phyloP scores from a whole-genome alignment of 2,113 vertebrate species.

The Hyaena hyaena region DNA sequence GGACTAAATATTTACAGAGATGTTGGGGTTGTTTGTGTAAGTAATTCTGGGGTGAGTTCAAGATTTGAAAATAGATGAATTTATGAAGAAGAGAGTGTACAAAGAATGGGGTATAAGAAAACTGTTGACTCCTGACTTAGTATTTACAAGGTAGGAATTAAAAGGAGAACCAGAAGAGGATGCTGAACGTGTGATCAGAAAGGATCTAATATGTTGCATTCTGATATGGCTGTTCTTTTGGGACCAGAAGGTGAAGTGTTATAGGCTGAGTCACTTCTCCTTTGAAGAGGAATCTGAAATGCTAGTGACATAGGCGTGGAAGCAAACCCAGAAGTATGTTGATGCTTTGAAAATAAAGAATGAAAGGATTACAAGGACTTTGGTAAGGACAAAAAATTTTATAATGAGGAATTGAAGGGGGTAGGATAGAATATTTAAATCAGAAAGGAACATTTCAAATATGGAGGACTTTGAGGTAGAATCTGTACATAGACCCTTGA shows the following conservation, averaged over 20 bases:
- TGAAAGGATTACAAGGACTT: neutral
- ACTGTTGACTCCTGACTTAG: neutral
- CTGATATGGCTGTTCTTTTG: neutral
- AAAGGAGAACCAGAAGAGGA: neutral
- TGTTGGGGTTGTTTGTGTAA: neutral
- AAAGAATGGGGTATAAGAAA: neutral
- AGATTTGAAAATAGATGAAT: slow-evolving; percentile 13
- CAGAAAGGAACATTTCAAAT: neutral
- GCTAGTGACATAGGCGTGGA: neutral
- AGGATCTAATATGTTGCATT: neutral
- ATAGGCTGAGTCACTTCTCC: neutral
- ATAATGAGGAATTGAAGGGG: neutral
- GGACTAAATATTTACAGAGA: neutral
- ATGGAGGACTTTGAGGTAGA: neutral
- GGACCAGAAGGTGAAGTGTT: neutral
- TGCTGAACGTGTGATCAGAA: neutral
- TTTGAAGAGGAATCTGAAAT: slow-evolving; percentile 36
- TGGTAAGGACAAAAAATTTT: neutral
- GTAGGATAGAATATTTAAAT: neutral
- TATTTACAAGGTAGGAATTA: neutral
- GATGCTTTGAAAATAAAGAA: slow-evolving; percentile 46
- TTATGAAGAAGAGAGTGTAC: neutral
- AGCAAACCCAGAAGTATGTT: neutral
- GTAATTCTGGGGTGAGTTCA: neutral
- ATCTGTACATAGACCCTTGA: neutral